Conservation (phyloP, 1,140 invertebrate genomes). For the Proctacanthus coquilletti region DNA sequence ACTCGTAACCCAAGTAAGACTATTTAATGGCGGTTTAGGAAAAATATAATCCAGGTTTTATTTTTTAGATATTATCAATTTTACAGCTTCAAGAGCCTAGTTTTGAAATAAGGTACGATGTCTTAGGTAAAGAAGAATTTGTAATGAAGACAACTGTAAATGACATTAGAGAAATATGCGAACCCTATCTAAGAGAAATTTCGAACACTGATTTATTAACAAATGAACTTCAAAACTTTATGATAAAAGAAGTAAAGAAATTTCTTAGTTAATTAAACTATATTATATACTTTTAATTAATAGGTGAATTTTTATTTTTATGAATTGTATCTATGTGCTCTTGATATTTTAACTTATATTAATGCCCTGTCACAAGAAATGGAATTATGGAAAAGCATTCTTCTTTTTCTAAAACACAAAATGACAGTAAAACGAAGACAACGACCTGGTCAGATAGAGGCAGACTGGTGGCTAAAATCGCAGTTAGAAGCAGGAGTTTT, state of each 20-base stretch:
- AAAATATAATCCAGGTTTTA: not conserved
- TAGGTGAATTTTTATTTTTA: slow-evolving; percentile 30
- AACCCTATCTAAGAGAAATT: slow-evolving; percentile 22
- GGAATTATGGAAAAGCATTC: slow-evolving; percentile 22
- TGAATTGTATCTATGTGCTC: slow-evolving; percentile 24
- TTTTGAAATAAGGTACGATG: slow-evolving; percentile 20
- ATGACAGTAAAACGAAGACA: slow-evolving; percentile 18
- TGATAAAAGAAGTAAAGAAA: slow-evolving; percentile 12
- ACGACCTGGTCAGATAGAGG: slow-evolving; percentile 21
- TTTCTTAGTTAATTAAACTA: not conserved
- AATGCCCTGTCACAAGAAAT: slow-evolving; percentile 17
- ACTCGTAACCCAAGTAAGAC: slow-evolving; percentile 17
- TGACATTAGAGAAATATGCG: slow-evolving; percentile 19
- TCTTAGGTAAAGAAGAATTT: slow-evolving; percentile 24
- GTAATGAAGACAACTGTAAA: slow-evolving; percentile 18
- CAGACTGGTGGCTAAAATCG: slow-evolving; percentile 22
- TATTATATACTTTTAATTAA: not conserved
- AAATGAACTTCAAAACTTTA: slow-evolving; percentile 16
- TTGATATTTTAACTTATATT: slow-evolving; percentile 21
- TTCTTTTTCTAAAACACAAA: slow-evolving; percentile 26
- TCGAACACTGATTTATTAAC: slow-evolving; percentile 19
- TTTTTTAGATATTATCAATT: slow-evolving; percentile 13
- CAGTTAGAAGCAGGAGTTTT: slow-evolving; percentile 21
- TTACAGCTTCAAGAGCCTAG: slow-evolving; percentile 18
- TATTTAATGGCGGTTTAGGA: not conserved